phyloP scores from a whole-genome alignment of 2,797 vertebrate species.

The Sebastiscus albofasciatus region DNA sequence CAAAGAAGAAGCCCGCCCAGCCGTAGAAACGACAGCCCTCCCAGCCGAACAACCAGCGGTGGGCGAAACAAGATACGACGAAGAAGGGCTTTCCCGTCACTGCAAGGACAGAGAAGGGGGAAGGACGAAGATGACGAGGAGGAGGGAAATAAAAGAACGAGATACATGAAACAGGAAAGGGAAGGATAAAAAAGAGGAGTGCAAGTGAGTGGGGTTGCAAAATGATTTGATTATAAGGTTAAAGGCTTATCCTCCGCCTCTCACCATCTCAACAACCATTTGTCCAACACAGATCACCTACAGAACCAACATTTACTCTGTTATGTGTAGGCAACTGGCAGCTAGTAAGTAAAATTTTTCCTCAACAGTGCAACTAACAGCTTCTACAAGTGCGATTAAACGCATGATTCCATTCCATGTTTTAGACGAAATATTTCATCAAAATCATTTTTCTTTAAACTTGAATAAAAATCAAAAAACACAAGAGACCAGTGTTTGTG shows the following conservation, averaged over 20 bases:
- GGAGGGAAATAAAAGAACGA: background rate
- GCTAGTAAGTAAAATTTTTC: too few relatives aligned
- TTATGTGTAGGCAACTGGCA: background rate
- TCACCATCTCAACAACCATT: background rate
- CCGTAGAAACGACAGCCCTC: slow-evolving; percentile 92
- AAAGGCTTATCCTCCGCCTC: background rate
- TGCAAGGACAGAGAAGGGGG: slow-evolving; percentile 47
- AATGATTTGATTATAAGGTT: background rate
- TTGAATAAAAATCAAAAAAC: too few relatives aligned
- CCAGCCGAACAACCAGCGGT: slow-evolving; percentile 97
- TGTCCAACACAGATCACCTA: background rate
- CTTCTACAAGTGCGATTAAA: too few relatives aligned
- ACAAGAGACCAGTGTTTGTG: too few relatives aligned
- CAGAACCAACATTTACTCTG: background rate
- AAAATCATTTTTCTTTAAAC: too few relatives aligned
- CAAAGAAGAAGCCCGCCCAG: slow-evolving; percentile 97
- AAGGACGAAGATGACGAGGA: background rate
- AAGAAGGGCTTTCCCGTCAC: slow-evolving; percentile 95
- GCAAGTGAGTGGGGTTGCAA: background rate
- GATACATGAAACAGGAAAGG: background rate
- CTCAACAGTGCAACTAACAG: too few relatives aligned
- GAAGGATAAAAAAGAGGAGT: background rate
- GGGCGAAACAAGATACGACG: slow-evolving; percentile 90
- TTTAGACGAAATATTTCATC: too few relatives aligned
- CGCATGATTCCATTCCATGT: too few relatives aligned